These are phyloP conservation scores for Aphidius gifuensis DNA, from an alignment of 1,140 invertebrate genomes.

Conservation along the genomic window DNA sequence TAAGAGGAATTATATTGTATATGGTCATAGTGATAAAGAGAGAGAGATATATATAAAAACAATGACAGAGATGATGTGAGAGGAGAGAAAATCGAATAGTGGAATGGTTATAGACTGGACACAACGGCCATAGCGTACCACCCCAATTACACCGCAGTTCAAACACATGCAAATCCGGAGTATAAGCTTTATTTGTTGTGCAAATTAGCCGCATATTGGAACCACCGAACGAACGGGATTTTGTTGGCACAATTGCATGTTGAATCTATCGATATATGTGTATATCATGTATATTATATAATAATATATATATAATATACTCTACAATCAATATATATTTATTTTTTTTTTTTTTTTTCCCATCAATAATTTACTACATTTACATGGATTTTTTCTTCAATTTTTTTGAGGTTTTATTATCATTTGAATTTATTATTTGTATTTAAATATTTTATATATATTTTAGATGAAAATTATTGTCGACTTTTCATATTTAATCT, in stretches of 20 bases:
- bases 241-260: slow-evolving; percentile 36
- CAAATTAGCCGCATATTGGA: slow-evolving; percentile 56
- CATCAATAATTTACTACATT: too few relatives aligned
- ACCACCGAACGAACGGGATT: slow-evolving; percentile 46
- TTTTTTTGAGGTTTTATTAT: too few relatives aligned
- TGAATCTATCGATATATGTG: neutral
- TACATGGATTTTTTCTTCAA: too few relatives aligned
- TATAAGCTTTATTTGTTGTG: slow-evolving; percentile 59
- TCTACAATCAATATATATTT: too few relatives aligned
- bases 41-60: slow-evolving; percentile 7
- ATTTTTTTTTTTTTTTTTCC: too few relatives aligned
- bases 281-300: too few relatives aligned
- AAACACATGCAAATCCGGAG: slow-evolving; percentile 57
- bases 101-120: slow-evolving; percentile 6
- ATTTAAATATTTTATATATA: too few relatives aligned
- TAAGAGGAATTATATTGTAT: too few relatives aligned
- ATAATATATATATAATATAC: too few relatives aligned
- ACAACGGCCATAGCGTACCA: slow-evolving; percentile 34
- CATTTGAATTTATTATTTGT: neutral
- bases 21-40: too few relatives aligned
- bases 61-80: slow-evolving; percentile 20
- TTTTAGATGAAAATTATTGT: too few relatives aligned
- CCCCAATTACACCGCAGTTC: slow-evolving; percentile 56
- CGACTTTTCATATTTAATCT: too few relatives aligned
- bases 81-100: slow-evolving; percentile 15